A percentile compares a stretch with the other conserved stretches of the same genome.
Evolutionary conservation across 23 tunicate genomes (phyloP).

Genomic region (Styela clava): DNA sequence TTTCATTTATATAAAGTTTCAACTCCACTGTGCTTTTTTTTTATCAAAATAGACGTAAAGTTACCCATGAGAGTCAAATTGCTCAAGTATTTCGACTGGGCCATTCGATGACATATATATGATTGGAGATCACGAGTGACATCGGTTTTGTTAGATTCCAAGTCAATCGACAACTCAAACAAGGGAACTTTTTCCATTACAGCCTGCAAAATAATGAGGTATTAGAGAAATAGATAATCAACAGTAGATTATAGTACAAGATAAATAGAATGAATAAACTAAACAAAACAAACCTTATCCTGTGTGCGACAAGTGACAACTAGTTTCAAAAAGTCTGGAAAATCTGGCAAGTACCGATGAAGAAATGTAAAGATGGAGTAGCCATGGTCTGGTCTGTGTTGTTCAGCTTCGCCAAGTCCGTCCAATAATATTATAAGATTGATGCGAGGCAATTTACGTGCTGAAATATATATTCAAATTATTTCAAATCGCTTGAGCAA

Average conservation of each 20-base stretch:
- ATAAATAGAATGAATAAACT: background rate
- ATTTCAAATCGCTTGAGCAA: no score
- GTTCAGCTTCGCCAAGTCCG: conserved; percentile 81
- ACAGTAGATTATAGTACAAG: background rate
- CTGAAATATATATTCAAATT: conserved; percentile 25
- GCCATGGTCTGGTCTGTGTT: conserved; percentile 88
- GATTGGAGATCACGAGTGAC: conserved; percentile 56
- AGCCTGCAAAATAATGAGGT: conserved; percentile 6
- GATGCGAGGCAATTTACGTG: conserved; percentile 57
- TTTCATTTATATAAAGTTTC: background rate
- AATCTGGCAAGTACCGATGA: conserved; percentile 43
- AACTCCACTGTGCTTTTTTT: background rate
- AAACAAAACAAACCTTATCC: conserved; percentile 18
- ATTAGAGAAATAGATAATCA: background rate
- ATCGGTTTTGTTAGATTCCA: conserved; percentile 38
- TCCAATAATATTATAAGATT: conserved; percentile 79
- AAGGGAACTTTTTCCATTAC: conserved; percentile 6
- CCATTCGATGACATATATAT: conserved; percentile 52
- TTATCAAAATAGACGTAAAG: no score
- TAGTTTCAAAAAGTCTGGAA: conserved; percentile 85
- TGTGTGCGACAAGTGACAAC: conserved; percentile 73
- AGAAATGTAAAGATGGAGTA: conserved; percentile 78
- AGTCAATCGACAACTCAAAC: conserved; percentile 9
- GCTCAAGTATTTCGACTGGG: conserved; percentile 38
- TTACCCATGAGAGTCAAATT: conserved; percentile 67